Evolutionary conservation across 2,113 vertebrate species (phyloP), one percentile per base, ranked within the genome.

Genomic region (Sinocyclocheilus anshuiensis): DNA sequence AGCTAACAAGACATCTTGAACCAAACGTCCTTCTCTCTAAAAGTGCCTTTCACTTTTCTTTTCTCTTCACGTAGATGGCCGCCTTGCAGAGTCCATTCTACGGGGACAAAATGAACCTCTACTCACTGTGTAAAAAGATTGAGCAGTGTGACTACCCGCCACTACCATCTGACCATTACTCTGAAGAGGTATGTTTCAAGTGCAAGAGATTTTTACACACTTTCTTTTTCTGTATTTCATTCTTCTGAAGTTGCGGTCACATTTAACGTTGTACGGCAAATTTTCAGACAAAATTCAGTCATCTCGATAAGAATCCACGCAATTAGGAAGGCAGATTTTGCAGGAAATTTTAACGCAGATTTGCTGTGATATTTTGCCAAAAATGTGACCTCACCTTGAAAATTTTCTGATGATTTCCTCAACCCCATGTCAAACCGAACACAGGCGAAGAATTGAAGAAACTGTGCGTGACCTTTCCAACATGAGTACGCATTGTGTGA

Each of bases 101-200:
- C 8, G 98, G 97, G 84, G 98, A 99, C 93, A 99, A 99, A 94
- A 99, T 99, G 98, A 99, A 99, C 92, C 93, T 99, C 83, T 99
- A 98, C 92, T 99, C 98, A 0, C 95, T 99, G 89, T 99, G 98
- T 94, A 99, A 99, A 97, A 99, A 99, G 96, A 99, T 99, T 90
- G 98, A 99, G 88, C 98, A 99, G 92, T 99, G 98, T 59, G 97
- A 99, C 95, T 99, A 99, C 91, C 98, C 98, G 11, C 98, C 98
- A 59, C 97, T 99, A 83, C 98, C 98, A n/a, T 97, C 98, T 89
- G 98, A 99, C 95, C 98, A 99, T 95, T 99, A 99, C 90, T 99
- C 98, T 69, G 97, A 98, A 91, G 96, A 99, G 94, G 98, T 99
- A 92, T 89, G 50, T 36, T 50, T 6, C 63, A 16, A 42, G n/a